A percentile compares a stretch with the other conserved stretches of the same genome.
phyloP scores from a whole-genome alignment of 2,797 vertebrate genomes.

The Schizopygopsis pylzovi region DNA sequence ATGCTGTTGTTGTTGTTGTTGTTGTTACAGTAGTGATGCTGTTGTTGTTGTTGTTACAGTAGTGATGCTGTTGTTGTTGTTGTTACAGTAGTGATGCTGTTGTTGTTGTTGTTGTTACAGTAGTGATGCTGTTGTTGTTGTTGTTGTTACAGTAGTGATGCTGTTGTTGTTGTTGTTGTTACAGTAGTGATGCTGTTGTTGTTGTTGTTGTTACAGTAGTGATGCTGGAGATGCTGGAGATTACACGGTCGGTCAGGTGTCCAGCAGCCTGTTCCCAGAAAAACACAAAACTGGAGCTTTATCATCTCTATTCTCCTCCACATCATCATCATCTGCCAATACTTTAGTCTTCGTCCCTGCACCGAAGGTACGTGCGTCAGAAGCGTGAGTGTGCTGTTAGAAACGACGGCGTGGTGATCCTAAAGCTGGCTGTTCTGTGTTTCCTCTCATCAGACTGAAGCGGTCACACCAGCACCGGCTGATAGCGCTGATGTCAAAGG shows the following conservation, averaged over 20 bases:
- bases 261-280: conserved; percentile 71
- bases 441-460: conserved; percentile 56
- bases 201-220: not conserved
- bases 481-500: conserved; percentile 46
- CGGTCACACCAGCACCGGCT: not conserved
- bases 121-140: too few relatives aligned
- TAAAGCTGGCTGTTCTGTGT: not conserved
- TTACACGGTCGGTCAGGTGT: conserved; percentile 78
- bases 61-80: too few relatives aligned
- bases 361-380: conserved; percentile 62
- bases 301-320: conserved; percentile 70
- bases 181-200: too few relatives aligned
- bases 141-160: too few relatives aligned
- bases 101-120: too few relatives aligned
- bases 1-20: too few relatives aligned
- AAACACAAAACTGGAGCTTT: conserved; percentile 59
- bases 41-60: too few relatives aligned
- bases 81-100: too few relatives aligned
- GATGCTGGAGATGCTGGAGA: conserved; percentile 47
- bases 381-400: not conserved
- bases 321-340: conserved; percentile 24
- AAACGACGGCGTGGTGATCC: not conserved
- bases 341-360: conserved; percentile 67
- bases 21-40: too few relatives aligned
- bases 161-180: too few relatives aligned